phyloP scores from a whole-genome alignment of 2,797 vertebrate species.

The Lophius americanus region DNA sequence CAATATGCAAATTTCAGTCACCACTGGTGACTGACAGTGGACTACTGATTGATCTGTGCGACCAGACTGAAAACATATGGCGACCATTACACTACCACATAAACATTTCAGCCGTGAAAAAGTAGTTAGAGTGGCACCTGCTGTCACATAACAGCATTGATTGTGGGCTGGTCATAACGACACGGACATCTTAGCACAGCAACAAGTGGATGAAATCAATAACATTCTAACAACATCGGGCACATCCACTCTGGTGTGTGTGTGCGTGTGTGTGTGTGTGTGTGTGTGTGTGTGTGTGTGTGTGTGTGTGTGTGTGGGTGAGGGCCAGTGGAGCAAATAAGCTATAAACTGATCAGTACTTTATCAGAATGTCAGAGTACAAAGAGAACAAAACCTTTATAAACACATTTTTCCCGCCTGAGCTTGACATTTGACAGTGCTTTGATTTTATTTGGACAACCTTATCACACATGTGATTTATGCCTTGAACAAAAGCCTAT shows the following conservation, averaged over 20 bases:
- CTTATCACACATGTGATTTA: conserved; percentile 13
- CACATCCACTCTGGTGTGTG: neutral
- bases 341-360: neutral
- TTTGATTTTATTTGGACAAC: neutral
- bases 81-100: conserved; percentile 14
- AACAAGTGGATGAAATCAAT: conserved; percentile 50
- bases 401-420: neutral
- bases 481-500: neutral
- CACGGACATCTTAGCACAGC: conserved; percentile 47
- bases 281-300: neutral
- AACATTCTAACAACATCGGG: conserved; percentile 34
- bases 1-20: conserved; percentile 1
- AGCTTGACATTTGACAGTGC: neutral
- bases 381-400: neutral
- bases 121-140: conserved; percentile 38
- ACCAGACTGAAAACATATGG: conserved; percentile 34
- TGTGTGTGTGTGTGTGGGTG: neutral
- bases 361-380: neutral
- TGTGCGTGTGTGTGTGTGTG: neutral
- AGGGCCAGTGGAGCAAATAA: neutral
- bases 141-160: conserved; percentile 59
- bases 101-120: conserved; percentile 20
- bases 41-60: conserved; percentile 50
- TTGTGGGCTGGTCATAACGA: conserved; percentile 26
- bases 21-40: conserved; percentile 28